Base-by-base conservation (phyloP, 1,140 invertebrate species). In the Sycophila sp. region DNA sequence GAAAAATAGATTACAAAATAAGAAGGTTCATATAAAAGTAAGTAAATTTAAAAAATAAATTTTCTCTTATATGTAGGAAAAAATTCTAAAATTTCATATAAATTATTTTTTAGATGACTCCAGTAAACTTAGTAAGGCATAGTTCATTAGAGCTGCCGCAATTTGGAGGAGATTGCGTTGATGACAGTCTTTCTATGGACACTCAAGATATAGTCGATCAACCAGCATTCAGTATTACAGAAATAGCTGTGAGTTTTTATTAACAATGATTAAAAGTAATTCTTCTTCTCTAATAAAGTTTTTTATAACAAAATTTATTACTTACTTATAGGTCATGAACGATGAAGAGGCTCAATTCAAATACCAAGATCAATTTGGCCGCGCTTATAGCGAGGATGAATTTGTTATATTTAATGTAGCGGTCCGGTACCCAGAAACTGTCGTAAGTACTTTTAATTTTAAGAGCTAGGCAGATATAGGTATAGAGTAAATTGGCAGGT, bases 301-400 rank as follows among this genome's bases (percentile, higher is more conserved):
- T 30, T 28, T 30, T 56, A 34, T 63, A 63, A 32, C 45, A 59
- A 47, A 1, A 45, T 55, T 10, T 51, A 55, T 67, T 24, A 38
- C n/a, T 8, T 53, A 63, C 71, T 73, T 56, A 60, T 34, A 88
- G 87, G 89, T 88, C 19, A 88, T 92, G 87, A 90, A 89, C 76
- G 88, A 91, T 63, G 86, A 89, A 30, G 88, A 93, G 70, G 89
- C 90, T 80, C 82, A 85, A 36, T 90, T 93, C 67, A 85, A 88
- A 69, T 81, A 85, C 7, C 96, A 98, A 85, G 89, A 91, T 42
- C 94, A 96, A 78, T 97, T 95, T 88, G 96, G 96, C 24, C 87
- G 89, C 56, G 85, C 90, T 49, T 95, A 93, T 79, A 89, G 88
- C 53, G 87, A 90, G 56, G 89, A 90, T 76, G 94, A 95, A 78